phyloP scores from a whole-genome alignment of 2,113 vertebrate species.

The Cinclus cinclus region DNA sequence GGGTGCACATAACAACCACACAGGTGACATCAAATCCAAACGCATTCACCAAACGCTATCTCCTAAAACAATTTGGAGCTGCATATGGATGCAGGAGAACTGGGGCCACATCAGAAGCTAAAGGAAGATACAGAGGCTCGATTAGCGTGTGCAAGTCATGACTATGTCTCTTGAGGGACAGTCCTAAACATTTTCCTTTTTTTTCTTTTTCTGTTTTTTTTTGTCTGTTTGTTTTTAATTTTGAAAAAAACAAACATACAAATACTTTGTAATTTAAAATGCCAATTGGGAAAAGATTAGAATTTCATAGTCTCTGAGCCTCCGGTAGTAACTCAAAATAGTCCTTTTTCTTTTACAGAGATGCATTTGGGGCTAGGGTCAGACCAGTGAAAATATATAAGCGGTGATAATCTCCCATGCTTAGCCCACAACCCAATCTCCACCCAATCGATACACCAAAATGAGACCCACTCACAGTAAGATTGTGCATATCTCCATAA shows the following conservation, averaged over 20 bases:
- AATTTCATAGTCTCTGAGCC: slow-evolving; percentile 2
- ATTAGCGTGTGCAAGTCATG: neutral
- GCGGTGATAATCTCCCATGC: slow-evolving; percentile 54
- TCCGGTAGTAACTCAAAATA: slow-evolving; percentile 1
- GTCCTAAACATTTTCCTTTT: neutral
- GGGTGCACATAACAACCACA: slow-evolving; percentile 55
- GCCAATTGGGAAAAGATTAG: neutral
- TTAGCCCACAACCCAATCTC: slow-evolving; percentile 57
- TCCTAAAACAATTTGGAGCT: neutral
- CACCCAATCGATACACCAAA: slow-evolving; percentile 66
- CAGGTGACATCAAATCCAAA: slow-evolving; percentile 59
- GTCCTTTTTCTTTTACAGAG: slow-evolving; percentile 23
- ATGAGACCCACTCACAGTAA: slow-evolving; percentile 73
- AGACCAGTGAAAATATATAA: slow-evolving; percentile 55
- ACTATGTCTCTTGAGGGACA: slow-evolving; percentile 39
- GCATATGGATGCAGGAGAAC: slow-evolving; percentile 16
- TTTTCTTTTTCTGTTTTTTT: neutral
- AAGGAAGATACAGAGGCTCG: slow-evolving; percentile 29
- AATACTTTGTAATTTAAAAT: neutral
- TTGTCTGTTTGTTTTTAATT: neutral
- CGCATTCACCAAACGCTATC: slow-evolving; percentile 46
- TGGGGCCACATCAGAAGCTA: neutral
- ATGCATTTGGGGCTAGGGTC: slow-evolving; percentile 60
- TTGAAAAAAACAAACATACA: neutral
- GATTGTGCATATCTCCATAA: slow-evolving; percentile 71